Base-by-base conservation (phyloP, 2,888 invertebrate genomes). In the Exephanes ischioxanthus region DNA sequence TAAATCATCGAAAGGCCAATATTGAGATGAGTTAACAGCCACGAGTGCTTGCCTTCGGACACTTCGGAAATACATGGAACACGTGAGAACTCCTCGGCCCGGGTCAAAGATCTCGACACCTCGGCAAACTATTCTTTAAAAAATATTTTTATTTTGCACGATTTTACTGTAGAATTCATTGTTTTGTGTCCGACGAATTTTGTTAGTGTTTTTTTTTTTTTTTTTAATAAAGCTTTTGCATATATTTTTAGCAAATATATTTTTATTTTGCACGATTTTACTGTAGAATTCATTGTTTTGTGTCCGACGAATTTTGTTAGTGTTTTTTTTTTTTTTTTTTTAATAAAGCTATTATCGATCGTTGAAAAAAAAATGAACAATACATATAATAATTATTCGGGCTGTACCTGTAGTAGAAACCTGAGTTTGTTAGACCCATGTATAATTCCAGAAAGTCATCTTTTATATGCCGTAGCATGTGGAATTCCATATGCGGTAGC, bases 1-100 rank as follows among this genome's bases (percentile, higher is more conserved):
- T 82, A 82, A 82, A 82, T 82, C 82, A 82, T 76, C 82, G 76
- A 76, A 82, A 76, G 63, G 76, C 71, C 82, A 82, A 82, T 82
- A 82, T 82, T 77, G 76, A 82, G 68, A 82, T 66, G 82, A 82
- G 79, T 41, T 76, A 77, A 82, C 68, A 81, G 71, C 75, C 66
- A 63, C 73, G 84, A 84, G 84, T 84, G 80, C 73, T 84, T 84
- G 77, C 84, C 63, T 41, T 72, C 71, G 76, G 77, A 84, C 84
- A 84, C 84, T 76, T 80, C 41, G 76, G 37, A 41, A 67, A 77
- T 80, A 80, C 55, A 80, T 45, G 70, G 33, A 71, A 61, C 61
- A 67, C 41, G 55, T 3, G 45, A 19, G 58, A 81, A 70, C 26
- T 33, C 51, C 26, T 76, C 72, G 14, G 41, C 3, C 14, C 53